Percentiles rank a stretch among this genome's conserved stretches.
Evolutionary conservation across 2,113 vertebrate genomes (phyloP).

Genomic region (Sander vitreus): DNA sequence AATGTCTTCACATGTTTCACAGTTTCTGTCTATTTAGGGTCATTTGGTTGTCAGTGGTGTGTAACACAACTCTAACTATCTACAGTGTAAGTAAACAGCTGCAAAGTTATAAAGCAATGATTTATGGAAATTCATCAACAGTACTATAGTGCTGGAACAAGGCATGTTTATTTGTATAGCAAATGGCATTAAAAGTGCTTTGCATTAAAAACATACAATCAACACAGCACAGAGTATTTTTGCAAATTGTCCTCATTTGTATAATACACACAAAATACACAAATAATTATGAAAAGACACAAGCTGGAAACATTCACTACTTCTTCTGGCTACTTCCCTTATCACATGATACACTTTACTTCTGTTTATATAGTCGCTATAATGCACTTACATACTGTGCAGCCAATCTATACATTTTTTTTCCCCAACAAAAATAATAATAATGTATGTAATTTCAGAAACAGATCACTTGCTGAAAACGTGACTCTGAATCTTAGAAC

Average conservation of each 20-base stretch:
- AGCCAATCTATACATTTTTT: background rate
- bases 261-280: background rate
- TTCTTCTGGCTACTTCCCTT: background rate
- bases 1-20: background rate
- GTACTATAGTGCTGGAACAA: background rate
- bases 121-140: constrained; percentile 9
- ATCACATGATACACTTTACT: background rate
- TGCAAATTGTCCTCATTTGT: background rate
- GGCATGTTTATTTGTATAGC: background rate
- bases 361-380: background rate
- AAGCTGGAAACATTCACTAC: background rate
- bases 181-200: constrained; percentile 15
- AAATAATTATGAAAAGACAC: background rate
- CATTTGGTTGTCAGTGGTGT: background rate
- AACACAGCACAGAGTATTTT: background rate
- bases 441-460: too few relatives aligned
- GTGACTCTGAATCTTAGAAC: too few relatives aligned
- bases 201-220: background rate
- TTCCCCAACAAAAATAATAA: too few relatives aligned
- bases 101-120: background rate
- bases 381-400: background rate
- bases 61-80: background rate
- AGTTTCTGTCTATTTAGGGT: background rate
- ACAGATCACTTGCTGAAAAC: too few relatives aligned
- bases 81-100: background rate